Evolutionary conservation across 2,797 vertebrate genomes (phyloP), one percentile per base, ranked within the genome.

Genomic region (Diplodus puntazzo): DNA sequence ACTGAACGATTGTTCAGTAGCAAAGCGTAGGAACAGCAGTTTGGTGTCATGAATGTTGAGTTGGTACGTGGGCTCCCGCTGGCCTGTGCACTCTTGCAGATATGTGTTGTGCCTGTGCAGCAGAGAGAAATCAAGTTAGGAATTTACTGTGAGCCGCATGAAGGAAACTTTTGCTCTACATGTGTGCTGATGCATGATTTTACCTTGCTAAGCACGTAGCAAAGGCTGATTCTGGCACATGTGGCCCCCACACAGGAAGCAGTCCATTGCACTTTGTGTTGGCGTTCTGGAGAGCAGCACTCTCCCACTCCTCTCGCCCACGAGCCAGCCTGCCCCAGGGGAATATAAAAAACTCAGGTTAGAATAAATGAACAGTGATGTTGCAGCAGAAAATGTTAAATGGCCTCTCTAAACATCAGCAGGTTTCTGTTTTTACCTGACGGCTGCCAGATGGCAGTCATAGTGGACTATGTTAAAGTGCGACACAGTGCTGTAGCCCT

Each of bases 391-490:
- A 16, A 42, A 30, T 34, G 21, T 7, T 30, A 2, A 25, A 11
- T 12, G 3, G 4, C 11, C 7, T 13, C 21, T 12, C 0, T 61
- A 30, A 65, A 62, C 9, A 65, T 50, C 12, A 59, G 18, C 20
- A 54, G 42, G 27, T 18, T 30, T 67, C 27, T 67, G 42, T n/a
- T 21, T 80, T 0, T 93, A 99, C 98, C 98, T 96, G 86, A 99
- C 98, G 2, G 98, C 98, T n/a, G 98, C 98, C 63, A 99, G 95
- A 88, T 99, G 98, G 79, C 98, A 99, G 86, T 99, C 98, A 0
- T 99, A 99, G 94, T 99, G 98, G 89, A 99, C 98, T 14, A 99
- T 99, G 95, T 99, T 99, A 96, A 99, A 99, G 95, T 99, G 98
- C 21, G 98, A 99, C 82, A 99, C 98, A 2, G 98, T 99, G 95